These are phyloP conservation scores for Brachirus orientalis DNA, from an alignment of 2,113 vertebrate genomes.

Conservation along the genomic window DNA sequence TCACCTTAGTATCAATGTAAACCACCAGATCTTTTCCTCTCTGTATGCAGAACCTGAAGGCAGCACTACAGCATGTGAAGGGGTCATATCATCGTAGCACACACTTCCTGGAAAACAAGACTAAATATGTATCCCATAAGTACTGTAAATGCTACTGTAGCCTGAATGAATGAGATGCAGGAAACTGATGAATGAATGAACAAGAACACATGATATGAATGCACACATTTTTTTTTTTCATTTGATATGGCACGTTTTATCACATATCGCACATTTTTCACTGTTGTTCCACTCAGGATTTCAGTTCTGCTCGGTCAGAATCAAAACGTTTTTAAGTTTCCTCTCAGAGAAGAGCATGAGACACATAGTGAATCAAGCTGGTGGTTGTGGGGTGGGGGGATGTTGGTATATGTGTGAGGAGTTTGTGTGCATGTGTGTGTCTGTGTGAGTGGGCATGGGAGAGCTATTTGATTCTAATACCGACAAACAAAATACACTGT, in stretches of 20 bases:
- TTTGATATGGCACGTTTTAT: conserved; percentile 53
- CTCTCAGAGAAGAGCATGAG: conserved; percentile 33
- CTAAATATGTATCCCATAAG: conserved; percentile 58
- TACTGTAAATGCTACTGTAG: conserved; percentile 77
- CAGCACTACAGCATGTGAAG: conserved; percentile 38
- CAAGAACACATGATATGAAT: conserved; percentile 27
- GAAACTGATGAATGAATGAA: conserved; percentile 17
- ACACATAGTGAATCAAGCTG: conserved; percentile 6
- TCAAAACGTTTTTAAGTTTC: conserved; percentile 44
- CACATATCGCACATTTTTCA: conserved; percentile 64
- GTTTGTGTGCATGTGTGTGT: conserved; percentile 2
- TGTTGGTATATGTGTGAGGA: not conserved
- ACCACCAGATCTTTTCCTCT: not conserved
- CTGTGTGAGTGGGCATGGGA: conserved; percentile 17
- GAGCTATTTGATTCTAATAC: conserved; percentile 30
- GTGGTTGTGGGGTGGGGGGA: conserved; percentile 9
- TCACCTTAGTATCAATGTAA: not conserved
- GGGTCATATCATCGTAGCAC: conserved; percentile 66
- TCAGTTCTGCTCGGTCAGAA: conserved; percentile 65
- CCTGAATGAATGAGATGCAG: conserved; percentile 62
- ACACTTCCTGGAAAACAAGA: conserved; percentile 43
- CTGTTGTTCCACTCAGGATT: conserved; percentile 76
- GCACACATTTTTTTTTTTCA: conserved; percentile 48
- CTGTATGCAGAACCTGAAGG: not conserved
- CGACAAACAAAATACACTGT: conserved; percentile 56